Conservation (phyloP, 2,113 vertebrate genomes). For the Chionis minor region DNA sequence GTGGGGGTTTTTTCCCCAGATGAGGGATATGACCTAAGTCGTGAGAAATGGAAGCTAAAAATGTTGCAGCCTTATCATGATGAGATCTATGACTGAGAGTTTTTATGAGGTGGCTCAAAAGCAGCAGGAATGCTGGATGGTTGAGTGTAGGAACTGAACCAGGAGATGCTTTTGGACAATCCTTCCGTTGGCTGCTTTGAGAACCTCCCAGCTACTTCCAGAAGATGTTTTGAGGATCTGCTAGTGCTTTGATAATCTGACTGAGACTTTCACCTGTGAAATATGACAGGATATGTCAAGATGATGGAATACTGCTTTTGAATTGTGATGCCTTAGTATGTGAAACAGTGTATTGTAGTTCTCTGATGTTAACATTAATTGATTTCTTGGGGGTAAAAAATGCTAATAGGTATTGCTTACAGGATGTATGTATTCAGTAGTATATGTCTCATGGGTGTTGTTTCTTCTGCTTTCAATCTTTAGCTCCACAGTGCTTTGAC, state of each 20-base stretch:
- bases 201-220: neutral
- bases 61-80: neutral
- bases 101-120: neutral
- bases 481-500: slow-evolving; percentile 59
- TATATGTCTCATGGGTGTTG: neutral
- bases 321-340: neutral
- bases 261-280: neutral
- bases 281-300: neutral
- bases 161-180: neutral
- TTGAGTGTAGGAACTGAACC: neutral
- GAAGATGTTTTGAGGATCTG: neutral
- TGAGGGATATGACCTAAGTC: neutral
- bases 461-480: slow-evolving; percentile 21
- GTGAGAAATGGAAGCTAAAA: neutral
- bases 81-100: neutral
- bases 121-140: neutral
- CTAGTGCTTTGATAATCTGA: neutral
- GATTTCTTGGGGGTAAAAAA: neutral
- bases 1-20: neutral
- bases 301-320: neutral
- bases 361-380: neutral
- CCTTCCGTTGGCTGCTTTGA: neutral
- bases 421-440: neutral
- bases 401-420: neutral
- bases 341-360: neutral